phyloP scores from a whole-genome alignment of 1,140 invertebrate genomes.

The Drosophila willistoni region DNA sequence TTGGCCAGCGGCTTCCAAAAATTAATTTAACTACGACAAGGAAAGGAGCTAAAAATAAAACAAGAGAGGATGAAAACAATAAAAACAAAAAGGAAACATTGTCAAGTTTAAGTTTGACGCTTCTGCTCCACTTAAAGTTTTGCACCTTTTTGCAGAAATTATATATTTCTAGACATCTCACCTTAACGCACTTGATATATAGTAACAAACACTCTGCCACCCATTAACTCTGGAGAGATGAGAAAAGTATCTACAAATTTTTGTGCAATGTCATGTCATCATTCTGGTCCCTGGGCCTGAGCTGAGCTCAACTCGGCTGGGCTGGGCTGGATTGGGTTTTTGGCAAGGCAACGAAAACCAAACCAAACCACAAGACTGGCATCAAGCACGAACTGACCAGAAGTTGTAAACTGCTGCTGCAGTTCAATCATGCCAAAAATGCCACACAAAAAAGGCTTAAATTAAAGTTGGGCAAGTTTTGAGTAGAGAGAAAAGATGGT shows the following conservation, averaged over 20 bases:
- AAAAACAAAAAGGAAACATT: constrained; percentile 21
- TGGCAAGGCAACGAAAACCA: not conserved
- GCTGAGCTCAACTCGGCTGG: not conserved
- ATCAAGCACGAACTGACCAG: constrained; percentile 47
- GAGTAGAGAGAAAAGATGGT: not conserved
- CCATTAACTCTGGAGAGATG: not conserved
- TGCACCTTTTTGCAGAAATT: constrained; percentile 50
- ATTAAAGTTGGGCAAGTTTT: constrained; percentile 44
- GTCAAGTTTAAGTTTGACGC: constrained; percentile 37
- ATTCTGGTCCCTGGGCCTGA: constrained; percentile 15
- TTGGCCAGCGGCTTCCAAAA: constrained; percentile 54
- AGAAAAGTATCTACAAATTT: constrained; percentile 20
- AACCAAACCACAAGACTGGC: constrained; percentile 23
- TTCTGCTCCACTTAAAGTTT: constrained; percentile 65
- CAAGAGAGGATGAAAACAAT: constrained; percentile 4
- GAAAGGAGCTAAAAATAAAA: constrained; percentile 32
- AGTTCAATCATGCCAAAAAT: constrained; percentile 55
- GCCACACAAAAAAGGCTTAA: constrained; percentile 59
- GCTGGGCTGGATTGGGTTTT: constrained; percentile 13
- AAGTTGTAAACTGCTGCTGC: constrained; percentile 57
- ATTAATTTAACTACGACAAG: constrained; percentile 68
- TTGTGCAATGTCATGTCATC: constrained; percentile 67
- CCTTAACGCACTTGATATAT: constrained; percentile 21
- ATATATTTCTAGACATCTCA: constrained; percentile 17
- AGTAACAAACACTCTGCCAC: not conserved